Conservation (phyloP, 2,113 vertebrate species). For the Octodon degus region DNA sequence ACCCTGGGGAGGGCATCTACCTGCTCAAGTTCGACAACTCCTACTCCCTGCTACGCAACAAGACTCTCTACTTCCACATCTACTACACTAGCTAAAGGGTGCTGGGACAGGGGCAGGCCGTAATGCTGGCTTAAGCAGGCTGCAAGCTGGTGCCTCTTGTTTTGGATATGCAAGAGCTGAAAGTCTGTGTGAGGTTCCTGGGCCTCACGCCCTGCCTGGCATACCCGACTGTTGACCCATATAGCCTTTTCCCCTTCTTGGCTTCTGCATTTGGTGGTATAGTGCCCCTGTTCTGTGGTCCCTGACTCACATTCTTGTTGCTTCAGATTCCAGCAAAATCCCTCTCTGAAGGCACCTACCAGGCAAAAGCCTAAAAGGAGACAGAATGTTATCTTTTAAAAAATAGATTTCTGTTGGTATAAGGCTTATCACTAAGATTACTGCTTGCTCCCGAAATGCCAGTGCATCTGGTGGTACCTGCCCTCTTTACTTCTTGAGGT, state of each 20-base stretch:
- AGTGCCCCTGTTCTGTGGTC: slow-evolving; percentile 58
- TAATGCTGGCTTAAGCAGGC: slow-evolving; percentile 68
- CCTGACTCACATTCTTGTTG: slow-evolving; percentile 62
- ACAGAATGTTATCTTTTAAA: slow-evolving; percentile 38
- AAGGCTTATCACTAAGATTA: not conserved
- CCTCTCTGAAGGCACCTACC: slow-evolving; percentile 59
- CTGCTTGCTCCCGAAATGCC: not conserved
- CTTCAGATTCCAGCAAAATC: slow-evolving; percentile 64
- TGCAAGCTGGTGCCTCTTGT: slow-evolving; percentile 72
- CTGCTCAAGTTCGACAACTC: slow-evolving; percentile 99
- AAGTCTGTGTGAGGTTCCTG: slow-evolving; percentile 56
- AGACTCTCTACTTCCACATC: slow-evolving; percentile 97
- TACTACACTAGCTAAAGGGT: slow-evolving; percentile 92
- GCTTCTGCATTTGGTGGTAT: slow-evolving; percentile 73
- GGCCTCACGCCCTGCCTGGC: slow-evolving; percentile 61
- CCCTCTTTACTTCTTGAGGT: slow-evolving; percentile 4
- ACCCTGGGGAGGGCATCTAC: slow-evolving; percentile 97
- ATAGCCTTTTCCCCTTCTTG: slow-evolving; percentile 61
- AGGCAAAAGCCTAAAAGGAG: slow-evolving; percentile 60
- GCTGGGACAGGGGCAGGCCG: not conserved
- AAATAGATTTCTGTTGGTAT: not conserved
- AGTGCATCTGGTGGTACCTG: not conserved
- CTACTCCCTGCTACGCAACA: slow-evolving; percentile 97
- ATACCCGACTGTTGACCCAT: slow-evolving; percentile 69
- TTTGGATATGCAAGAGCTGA: slow-evolving; percentile 31